A percentile compares a stretch with the other conserved stretches of the same genome.
phyloP scores from a whole-genome alignment of 2,113 vertebrate genomes.

The Pseudonaja textilis region DNA sequence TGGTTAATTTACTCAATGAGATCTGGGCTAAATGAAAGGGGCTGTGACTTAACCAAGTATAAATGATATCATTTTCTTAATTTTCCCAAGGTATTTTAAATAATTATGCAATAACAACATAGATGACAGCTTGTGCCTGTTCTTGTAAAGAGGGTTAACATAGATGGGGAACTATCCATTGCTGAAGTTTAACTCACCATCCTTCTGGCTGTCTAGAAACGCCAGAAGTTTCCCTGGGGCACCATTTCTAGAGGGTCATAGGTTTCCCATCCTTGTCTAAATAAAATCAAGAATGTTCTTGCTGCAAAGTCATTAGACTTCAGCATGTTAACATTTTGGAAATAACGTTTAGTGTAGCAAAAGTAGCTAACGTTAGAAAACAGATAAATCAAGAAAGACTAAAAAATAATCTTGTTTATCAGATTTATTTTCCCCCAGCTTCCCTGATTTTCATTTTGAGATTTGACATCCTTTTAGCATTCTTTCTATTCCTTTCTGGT shows the following conservation, averaged over 20 bases:
- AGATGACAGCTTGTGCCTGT: background rate
- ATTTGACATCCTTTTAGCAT: background rate
- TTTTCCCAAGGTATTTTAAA: background rate
- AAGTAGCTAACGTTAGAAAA: background rate
- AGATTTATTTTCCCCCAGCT: background rate
- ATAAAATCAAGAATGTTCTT: background rate
- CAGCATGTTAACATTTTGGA: background rate
- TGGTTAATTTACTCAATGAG: background rate
- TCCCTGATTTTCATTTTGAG: background rate
- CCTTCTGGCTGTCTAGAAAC: background rate
- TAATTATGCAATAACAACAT: background rate
- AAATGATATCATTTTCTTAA: background rate
- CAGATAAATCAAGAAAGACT: background rate
- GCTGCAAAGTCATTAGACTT: background rate
- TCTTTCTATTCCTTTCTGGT: background rate
- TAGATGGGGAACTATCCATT: background rate
- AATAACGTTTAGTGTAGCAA: background rate
- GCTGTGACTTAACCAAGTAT: background rate
- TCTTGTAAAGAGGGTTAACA: background rate
- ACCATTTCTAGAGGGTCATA: background rate
- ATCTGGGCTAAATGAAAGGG: background rate
- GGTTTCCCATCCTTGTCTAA: background rate
- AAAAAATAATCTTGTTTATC: background rate
- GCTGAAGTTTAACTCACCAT: background rate
- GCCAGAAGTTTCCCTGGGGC: background rate